Percentiles rank a stretch among this genome's conserved stretches.
phyloP scores from a whole-genome alignment of 2,888 invertebrate species.

The Phania funesta region DNA sequence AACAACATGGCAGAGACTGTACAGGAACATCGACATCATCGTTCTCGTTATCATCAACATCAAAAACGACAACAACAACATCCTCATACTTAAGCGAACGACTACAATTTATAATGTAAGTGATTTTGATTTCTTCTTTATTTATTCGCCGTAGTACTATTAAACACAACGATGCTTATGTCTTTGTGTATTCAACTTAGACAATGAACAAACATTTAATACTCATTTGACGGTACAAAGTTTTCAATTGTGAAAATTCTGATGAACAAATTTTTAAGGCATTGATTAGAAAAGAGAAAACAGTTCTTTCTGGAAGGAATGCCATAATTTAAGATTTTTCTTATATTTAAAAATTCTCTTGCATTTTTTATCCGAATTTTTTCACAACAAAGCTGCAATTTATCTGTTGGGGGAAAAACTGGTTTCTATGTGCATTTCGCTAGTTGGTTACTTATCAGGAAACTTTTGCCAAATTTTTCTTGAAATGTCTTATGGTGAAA shows the following conservation, averaged over 20 bases:
- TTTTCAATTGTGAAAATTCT: background rate
- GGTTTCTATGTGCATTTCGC: too few relatives aligned
- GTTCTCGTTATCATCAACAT: constrained; percentile 7
- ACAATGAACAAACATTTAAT: constrained; percentile 17
- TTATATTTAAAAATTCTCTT: too few relatives aligned
- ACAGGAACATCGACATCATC: constrained; percentile 47
- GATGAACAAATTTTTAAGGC: background rate
- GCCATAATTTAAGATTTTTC: too few relatives aligned
- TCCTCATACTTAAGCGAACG: constrained; percentile 61
- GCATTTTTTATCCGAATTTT: too few relatives aligned
- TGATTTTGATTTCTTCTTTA: constrained; percentile 59
- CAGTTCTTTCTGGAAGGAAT: too few relatives aligned
- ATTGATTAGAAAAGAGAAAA: too few relatives aligned
- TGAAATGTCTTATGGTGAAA: too few relatives aligned
- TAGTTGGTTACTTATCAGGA: too few relatives aligned
- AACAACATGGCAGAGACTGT: constrained; percentile 13
- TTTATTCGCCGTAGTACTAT: constrained; percentile 5
- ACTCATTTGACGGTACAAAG: background rate
- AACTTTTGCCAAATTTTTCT: too few relatives aligned
- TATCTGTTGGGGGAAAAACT: too few relatives aligned
- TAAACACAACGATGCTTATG: constrained; percentile 31
- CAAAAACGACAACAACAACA: constrained; percentile 44
- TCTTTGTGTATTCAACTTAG: constrained; percentile 5
- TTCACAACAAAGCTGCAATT: too few relatives aligned
- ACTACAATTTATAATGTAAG: constrained; percentile 70